These are phyloP conservation scores for Diadromus collaris DNA, from an alignment of 2,888 invertebrate genomes.

Conservation along the genomic window DNA sequence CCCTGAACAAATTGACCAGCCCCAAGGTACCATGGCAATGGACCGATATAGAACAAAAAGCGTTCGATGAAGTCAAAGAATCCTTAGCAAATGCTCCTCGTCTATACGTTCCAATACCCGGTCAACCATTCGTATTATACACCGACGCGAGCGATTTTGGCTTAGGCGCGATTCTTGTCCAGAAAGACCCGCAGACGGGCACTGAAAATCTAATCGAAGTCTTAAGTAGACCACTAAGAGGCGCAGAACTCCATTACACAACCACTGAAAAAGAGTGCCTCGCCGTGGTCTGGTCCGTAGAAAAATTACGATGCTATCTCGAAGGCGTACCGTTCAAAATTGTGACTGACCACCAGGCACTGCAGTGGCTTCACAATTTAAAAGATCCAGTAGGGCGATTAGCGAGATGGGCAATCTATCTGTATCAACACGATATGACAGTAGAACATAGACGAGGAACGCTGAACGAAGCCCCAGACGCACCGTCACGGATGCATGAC, in stretches of 20 bases:
- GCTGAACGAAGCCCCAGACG: slow-evolving; percentile 34
- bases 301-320: slow-evolving; percentile 50
- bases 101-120: slow-evolving; percentile 38
- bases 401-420: slow-evolving; percentile 47
- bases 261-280: slow-evolving; percentile 53
- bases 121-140: slow-evolving; percentile 49
- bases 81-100: slow-evolving; percentile 39
- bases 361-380: slow-evolving; percentile 54
- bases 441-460: slow-evolving; percentile 42
- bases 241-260: slow-evolving; percentile 51
- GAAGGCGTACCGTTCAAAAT: slow-evolving; percentile 45
- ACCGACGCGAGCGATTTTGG: slow-evolving; percentile 60
- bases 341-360: slow-evolving; percentile 53
- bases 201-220: slow-evolving; percentile 53
- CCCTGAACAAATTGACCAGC: slow-evolving; percentile 51
- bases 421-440: slow-evolving; percentile 31
- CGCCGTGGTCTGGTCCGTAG: slow-evolving; percentile 54
- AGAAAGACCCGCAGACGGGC: slow-evolving; percentile 42
- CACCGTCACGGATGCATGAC: slow-evolving; percentile 38
- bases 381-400: slow-evolving; percentile 23
- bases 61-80: slow-evolving; percentile 48
- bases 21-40: slow-evolving; percentile 54
- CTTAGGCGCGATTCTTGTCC: slow-evolving; percentile 57
- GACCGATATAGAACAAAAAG: slow-evolving; percentile 50
- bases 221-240: slow-evolving; percentile 51